Percentiles rank a stretch among this genome's conserved stretches.
Evolutionary conservation across 2,888 invertebrate species (phyloP).

Genomic region (Trachelus stipa): DNA sequence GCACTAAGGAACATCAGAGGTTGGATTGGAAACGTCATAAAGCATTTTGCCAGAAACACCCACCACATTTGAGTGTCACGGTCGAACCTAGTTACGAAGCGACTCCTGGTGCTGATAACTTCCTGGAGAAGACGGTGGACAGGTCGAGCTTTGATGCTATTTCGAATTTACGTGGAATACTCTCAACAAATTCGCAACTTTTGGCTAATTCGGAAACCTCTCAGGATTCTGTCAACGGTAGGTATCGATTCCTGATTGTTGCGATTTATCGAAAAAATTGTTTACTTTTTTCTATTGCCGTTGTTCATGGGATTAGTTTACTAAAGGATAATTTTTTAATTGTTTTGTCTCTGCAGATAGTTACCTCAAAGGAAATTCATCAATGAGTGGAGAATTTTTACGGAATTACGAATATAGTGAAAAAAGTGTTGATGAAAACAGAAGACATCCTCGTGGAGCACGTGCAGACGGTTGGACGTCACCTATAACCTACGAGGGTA

Average conservation of each 20-base stretch:
- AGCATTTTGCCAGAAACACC: slow-evolving; percentile 51
- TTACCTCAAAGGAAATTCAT: neutral
- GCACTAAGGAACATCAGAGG: slow-evolving; percentile 83
- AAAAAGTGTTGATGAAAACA: neutral
- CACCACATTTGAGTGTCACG: neutral
- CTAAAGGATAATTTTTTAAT: neutral
- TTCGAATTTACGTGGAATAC: neutral
- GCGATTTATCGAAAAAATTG: neutral
- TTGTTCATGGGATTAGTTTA: neutral
- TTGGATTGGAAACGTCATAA: slow-evolving; percentile 84
- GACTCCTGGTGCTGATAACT: neutral
- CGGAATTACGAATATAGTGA: neutral
- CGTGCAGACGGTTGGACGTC: slow-evolving; percentile 46
- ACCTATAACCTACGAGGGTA: slow-evolving; percentile 75
- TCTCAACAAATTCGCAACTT: neutral
- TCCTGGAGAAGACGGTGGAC: neutral
- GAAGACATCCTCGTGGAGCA: neutral
- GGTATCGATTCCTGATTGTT: neutral
- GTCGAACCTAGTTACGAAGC: neutral
- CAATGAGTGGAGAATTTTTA: neutral
- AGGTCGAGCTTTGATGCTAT: neutral
- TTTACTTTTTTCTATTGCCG: neutral
- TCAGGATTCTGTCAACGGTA: neutral
- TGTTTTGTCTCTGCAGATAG: neutral
- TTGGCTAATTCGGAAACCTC: neutral